Evolutionary conservation across 1,140 invertebrate species (phyloP).

Genomic region (Hylyphantes graminicola): DNA sequence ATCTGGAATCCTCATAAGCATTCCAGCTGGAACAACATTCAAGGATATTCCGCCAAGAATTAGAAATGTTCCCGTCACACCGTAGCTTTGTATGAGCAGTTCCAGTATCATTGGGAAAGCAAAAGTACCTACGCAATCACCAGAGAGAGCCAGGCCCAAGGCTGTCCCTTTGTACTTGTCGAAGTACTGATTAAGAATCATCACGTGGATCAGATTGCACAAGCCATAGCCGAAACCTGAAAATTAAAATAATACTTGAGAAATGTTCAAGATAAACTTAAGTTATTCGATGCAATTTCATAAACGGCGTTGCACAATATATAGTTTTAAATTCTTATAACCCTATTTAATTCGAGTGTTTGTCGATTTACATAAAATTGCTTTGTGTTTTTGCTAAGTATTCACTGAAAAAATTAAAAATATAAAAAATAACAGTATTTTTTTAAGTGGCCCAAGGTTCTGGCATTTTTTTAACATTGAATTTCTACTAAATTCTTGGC

Average conservation of each 20-base stretch:
- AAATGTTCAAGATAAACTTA: neutral
- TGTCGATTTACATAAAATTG: too few species aligned
- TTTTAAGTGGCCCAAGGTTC: too few species aligned
- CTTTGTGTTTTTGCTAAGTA: too few species aligned
- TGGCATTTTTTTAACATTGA: too few species aligned
- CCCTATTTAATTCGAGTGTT: too few species aligned
- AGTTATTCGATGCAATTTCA: too few species aligned
- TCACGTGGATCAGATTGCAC: constrained; percentile 64
- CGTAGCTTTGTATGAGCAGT: constrained; percentile 57
- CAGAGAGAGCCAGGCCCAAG: constrained; percentile 65
- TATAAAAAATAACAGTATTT: too few species aligned
- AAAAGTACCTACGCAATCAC: constrained; percentile 66
- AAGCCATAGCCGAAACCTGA: constrained; percentile 66
- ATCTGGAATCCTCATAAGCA: constrained; percentile 72
- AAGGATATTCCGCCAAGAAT: constrained; percentile 83
- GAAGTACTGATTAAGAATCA: constrained; percentile 64
- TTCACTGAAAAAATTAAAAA: too few species aligned
- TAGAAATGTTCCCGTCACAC: constrained; percentile 69
- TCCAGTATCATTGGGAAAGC: constrained; percentile 65
- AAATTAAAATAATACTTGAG: neutral
- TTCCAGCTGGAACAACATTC: constrained; percentile 83
- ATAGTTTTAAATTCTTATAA: too few species aligned
- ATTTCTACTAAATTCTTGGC: too few species aligned
- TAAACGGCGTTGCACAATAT: too few species aligned
- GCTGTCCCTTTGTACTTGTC: constrained; percentile 65